Evolutionary conservation across 2,113 vertebrate genomes (phyloP).

Genomic region (Aspidoscelis tigris): DNA sequence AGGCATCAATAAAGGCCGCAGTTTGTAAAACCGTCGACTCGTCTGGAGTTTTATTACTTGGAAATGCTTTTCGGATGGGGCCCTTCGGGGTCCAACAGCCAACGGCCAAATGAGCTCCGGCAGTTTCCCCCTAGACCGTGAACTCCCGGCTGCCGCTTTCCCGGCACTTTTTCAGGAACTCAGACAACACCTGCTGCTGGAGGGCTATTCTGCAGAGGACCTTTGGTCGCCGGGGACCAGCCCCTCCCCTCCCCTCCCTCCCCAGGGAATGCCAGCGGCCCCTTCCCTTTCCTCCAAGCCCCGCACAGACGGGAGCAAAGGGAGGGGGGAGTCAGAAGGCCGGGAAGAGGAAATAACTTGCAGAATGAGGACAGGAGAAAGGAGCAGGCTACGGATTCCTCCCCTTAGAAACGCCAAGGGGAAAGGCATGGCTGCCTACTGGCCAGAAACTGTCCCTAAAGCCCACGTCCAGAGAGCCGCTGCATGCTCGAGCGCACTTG

Average conservation of each 20-base stretch:
- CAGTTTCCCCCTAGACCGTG: background rate
- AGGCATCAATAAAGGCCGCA: no score
- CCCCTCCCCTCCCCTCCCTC: background rate
- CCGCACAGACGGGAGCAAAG: no score
- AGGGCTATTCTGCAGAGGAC: background rate
- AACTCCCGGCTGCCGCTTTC: background rate
- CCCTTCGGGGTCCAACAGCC: background rate
- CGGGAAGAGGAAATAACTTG: background rate
- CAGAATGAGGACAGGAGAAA: background rate
- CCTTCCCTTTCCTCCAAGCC: background rate
- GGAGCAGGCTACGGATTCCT: background rate
- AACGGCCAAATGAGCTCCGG: background rate
- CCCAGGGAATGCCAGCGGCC: background rate
- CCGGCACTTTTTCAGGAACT: background rate
- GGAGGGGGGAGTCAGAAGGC: background rate
- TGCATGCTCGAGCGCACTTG: no score
- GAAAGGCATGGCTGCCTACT: background rate
- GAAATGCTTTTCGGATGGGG: background rate
- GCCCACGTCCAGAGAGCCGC: background rate
- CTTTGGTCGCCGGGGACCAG: background rate
- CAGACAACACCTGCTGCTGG: background rate
- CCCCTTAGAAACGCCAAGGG: background rate
- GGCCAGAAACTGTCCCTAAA: background rate
- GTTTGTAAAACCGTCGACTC: background rate
- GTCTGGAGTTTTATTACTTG: conserved; percentile 15